phyloP scores from a whole-genome alignment of 2,797 vertebrate species.

The Rhinophrynus dorsalis region DNA sequence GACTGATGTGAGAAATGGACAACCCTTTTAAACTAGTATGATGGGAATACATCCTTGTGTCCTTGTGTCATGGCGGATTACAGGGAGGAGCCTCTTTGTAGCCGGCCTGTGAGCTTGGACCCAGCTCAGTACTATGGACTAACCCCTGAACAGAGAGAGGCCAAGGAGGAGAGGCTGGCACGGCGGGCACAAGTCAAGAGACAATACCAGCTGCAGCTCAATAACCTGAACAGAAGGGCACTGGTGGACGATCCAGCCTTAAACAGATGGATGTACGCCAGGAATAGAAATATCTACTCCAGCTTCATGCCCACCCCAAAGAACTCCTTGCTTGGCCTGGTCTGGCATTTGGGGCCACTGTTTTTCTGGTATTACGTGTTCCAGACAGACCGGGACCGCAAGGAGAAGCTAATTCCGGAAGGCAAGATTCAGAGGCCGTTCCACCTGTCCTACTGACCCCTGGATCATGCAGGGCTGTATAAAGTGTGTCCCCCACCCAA shows the following conservation, averaged over 20 bases:
- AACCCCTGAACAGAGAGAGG: constrained; percentile 65
- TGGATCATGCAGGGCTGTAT: neutral
- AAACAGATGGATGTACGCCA: constrained; percentile 78
- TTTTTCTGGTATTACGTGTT: constrained; percentile 68
- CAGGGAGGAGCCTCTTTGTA: constrained; percentile 64
- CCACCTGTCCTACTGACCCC: constrained; percentile 68
- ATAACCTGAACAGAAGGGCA: constrained; percentile 73
- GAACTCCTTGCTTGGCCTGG: constrained; percentile 75
- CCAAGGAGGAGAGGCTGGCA: constrained; percentile 70
- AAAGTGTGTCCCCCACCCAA: neutral
- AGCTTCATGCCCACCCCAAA: constrained; percentile 76
- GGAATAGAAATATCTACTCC: constrained; percentile 68
- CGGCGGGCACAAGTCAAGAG: constrained; percentile 80
- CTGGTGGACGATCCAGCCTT: constrained; percentile 85
- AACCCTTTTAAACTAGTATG: too few relatives aligned
- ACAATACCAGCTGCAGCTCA: constrained; percentile 79
- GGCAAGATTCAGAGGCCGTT: constrained; percentile 72
- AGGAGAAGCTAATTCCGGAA: constrained; percentile 73
- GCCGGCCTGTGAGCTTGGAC: constrained; percentile 75
- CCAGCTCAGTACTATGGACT: constrained; percentile 71
- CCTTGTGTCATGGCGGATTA: constrained; percentile 73
- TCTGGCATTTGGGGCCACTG: constrained; percentile 72
- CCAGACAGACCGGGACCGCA: constrained; percentile 76
- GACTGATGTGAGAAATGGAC: too few relatives aligned
- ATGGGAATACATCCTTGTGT: too few relatives aligned